A percentile compares a stretch with the other conserved stretches of the same genome.
These are phyloP conservation scores for Sebastes itinus DNA, from an alignment of 2,797 vertebrate species.

Conservation along the genomic window DNA sequence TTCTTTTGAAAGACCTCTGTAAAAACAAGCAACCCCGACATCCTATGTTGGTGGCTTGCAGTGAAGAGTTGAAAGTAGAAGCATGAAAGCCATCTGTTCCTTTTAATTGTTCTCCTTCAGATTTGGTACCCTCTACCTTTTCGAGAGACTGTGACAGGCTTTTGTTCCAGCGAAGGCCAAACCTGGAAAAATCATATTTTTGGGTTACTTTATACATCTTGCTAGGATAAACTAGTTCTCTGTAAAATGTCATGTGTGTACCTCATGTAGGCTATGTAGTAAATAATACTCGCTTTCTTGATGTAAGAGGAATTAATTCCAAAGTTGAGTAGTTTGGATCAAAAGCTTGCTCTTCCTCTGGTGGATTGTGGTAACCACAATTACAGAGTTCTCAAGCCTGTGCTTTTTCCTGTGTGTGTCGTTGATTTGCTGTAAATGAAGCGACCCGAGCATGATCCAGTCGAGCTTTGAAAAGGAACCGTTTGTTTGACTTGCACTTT, in stretches of 20 bases:
- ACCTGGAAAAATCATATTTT: not conserved
- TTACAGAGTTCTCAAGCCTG: slow-evolving; percentile 23
- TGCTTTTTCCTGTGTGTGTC: slow-evolving; percentile 38
- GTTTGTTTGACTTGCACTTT: slow-evolving; percentile 43
- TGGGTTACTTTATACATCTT: not conserved
- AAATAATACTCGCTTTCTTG: not conserved
- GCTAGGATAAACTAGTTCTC: not conserved
- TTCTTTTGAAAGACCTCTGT: slow-evolving; percentile 31
- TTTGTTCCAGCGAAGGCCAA: slow-evolving; percentile 54
- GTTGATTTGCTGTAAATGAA: slow-evolving; percentile 45
- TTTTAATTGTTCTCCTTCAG: not conserved
- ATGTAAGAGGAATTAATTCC: not conserved
- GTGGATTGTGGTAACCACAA: slow-evolving; percentile 10
- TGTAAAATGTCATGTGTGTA: not conserved
- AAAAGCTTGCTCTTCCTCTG: slow-evolving; percentile 61
- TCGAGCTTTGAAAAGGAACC: not conserved
- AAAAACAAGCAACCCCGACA: slow-evolving; percentile 29
- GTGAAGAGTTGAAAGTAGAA: slow-evolving; percentile 29
- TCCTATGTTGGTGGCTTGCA: slow-evolving; percentile 21
- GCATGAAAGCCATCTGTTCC: slow-evolving; percentile 51
- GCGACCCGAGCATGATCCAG: slow-evolving; percentile 62
- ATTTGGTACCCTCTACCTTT: slow-evolving; percentile 21
- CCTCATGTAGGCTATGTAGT: not conserved
- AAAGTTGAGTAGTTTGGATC: slow-evolving; percentile 25
- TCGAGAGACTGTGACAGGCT: slow-evolving; percentile 41